Evolutionary conservation across 2,797 vertebrate species (phyloP).

Genomic region (Hyperoplus lanceolatus): DNA sequence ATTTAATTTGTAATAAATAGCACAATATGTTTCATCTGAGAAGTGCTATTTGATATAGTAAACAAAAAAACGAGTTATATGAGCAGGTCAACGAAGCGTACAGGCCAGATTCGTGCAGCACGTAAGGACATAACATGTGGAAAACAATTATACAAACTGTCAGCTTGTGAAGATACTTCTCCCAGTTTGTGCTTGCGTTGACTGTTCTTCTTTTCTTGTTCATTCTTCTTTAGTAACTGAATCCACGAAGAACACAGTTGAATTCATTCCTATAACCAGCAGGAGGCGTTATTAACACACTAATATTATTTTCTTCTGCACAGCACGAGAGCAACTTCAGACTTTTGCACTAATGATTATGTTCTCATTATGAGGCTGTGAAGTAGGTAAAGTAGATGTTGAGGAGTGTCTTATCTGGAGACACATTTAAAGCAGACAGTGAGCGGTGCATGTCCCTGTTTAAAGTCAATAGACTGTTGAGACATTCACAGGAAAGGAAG

Average conservation of each 20-base stretch:
- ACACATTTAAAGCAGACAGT: background rate
- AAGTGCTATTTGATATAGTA: too few species aligned
- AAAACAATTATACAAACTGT: too few species aligned
- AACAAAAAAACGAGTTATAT: too few species aligned
- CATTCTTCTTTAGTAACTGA: background rate
- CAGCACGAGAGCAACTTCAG: background rate
- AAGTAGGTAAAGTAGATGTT: background rate
- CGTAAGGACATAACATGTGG: too few species aligned
- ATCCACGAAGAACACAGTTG: background rate
- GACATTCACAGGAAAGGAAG: background rate
- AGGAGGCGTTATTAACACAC: conserved; percentile 35
- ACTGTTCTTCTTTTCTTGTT: too few species aligned
- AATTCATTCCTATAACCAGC: conserved; percentile 22
- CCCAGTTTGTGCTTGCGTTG: too few species aligned
- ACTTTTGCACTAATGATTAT: background rate
- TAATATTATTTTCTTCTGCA: background rate
- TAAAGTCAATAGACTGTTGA: too few species aligned
- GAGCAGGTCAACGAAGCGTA: too few species aligned
- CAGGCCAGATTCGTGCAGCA: too few species aligned
- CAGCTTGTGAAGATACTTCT: too few species aligned
- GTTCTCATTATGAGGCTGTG: background rate
- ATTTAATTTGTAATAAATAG: too few species aligned
- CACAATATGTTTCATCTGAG: too few species aligned
- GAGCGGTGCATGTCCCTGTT: background rate
- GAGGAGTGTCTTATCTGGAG: background rate